Conservation (phyloP, 1,140 invertebrate genomes). For the Pollicipes pollicipes region DNA sequence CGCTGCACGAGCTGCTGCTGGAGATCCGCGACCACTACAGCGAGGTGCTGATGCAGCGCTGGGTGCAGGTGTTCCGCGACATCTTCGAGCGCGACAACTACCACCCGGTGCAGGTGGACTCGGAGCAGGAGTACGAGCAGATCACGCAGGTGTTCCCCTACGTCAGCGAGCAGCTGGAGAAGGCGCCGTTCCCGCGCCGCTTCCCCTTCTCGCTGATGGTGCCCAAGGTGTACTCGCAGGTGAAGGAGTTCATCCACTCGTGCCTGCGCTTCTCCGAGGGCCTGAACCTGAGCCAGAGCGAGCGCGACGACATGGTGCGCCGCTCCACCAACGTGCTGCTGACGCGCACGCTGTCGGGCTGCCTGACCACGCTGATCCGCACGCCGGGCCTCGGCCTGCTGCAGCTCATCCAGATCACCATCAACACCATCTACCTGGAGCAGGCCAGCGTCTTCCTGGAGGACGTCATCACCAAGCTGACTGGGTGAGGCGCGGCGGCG, state of each 20-base stretch:
- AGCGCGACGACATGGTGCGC: slow-evolving; percentile 88
- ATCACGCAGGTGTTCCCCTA: slow-evolving; percentile 72
- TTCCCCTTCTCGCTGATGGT: slow-evolving; percentile 96
- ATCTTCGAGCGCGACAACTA: slow-evolving; percentile 91
- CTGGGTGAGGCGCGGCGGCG: not conserved
- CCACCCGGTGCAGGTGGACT: slow-evolving; percentile 67
- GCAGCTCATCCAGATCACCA: slow-evolving; percentile 89
- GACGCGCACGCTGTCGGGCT: slow-evolving; percentile 79
- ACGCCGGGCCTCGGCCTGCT: slow-evolving; percentile 62
- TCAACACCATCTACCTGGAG: slow-evolving; percentile 94
- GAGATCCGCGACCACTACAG: slow-evolving; percentile 96
- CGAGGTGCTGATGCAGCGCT: slow-evolving; percentile 86
- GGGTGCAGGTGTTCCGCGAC: slow-evolving; percentile 82
- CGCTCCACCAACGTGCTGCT: slow-evolving; percentile 88
- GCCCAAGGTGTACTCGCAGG: slow-evolving; percentile 86
- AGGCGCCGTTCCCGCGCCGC: slow-evolving; percentile 69
- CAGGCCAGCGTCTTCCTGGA: slow-evolving; percentile 71
- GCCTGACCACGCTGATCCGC: slow-evolving; percentile 73
- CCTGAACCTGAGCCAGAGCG: slow-evolving; percentile 70
- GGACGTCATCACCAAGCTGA: not conserved
- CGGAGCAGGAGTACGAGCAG: slow-evolving; percentile 54
- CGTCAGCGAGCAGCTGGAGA: slow-evolving; percentile 60
- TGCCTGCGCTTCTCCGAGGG: slow-evolving; percentile 95
- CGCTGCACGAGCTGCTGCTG: slow-evolving; percentile 70
- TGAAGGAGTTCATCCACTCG: slow-evolving; percentile 92